Evolutionary conservation across 2,797 vertebrate genomes (phyloP).

Genomic region (Anolis apletophallus): DNA sequence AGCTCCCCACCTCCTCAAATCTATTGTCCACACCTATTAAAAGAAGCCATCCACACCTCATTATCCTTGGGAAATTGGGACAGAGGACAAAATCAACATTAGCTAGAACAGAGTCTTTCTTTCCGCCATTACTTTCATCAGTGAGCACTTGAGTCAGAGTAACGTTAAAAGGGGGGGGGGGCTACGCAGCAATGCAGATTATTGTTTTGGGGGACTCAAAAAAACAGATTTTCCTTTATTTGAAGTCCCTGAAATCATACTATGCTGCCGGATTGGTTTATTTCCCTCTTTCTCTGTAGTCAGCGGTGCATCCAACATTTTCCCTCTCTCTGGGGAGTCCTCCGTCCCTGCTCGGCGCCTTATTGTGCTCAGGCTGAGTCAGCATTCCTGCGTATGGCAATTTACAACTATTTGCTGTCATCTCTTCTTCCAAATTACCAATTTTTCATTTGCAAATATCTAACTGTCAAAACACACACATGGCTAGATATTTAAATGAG

Average conservation of each 20-base stretch:
- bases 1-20: slow-evolving; percentile 19
- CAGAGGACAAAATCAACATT: slow-evolving; percentile 30
- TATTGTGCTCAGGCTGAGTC: slow-evolving; percentile 24
- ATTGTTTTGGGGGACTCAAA: not conserved
- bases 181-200: not conserved
- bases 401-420: slow-evolving; percentile 39
- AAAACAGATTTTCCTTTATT: slow-evolving; percentile 2
- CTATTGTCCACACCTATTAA: not conserved
- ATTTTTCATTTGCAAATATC: slow-evolving; percentile 17
- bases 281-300: not conserved
- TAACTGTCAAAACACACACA: slow-evolving; percentile 18
- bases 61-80: slow-evolving; percentile 38
- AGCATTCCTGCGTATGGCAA: slow-evolving; percentile 2
- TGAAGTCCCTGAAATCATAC: slow-evolving; percentile 14
- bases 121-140: slow-evolving; percentile 39
- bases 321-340: not conserved
- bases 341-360: not conserved
- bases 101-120: slow-evolving; percentile 12
- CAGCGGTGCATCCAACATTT: not conserved
- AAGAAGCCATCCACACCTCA: slow-evolving; percentile 12
- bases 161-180: not conserved
- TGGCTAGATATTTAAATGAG: slow-evolving; percentile 17
- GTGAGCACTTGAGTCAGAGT: not conserved
- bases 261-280: not conserved
- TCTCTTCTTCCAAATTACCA: slow-evolving; percentile 28